Percentiles rank a stretch among this genome's conserved stretches.
phyloP scores from a whole-genome alignment of 2,888 invertebrate genomes.

The Hemaris fuciformis region DNA sequence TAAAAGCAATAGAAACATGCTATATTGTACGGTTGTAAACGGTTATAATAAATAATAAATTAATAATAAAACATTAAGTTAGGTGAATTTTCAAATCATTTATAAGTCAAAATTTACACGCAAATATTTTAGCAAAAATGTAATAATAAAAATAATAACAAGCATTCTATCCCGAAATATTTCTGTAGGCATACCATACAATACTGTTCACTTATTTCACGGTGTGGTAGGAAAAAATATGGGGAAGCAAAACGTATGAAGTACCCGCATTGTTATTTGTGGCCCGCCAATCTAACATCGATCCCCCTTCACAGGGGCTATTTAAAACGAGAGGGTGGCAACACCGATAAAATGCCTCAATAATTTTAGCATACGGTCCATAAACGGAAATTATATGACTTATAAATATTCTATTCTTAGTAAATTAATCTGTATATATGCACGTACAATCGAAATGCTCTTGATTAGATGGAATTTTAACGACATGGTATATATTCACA shows the following conservation, averaged over 20 bases:
- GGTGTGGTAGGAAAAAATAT: slow-evolving; percentile 23
- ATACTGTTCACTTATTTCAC: neutral
- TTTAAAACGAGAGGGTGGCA: slow-evolving; percentile 67
- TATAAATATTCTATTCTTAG: neutral
- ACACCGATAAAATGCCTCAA: slow-evolving; percentile 38
- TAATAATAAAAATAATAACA: no score
- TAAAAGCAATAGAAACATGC: no score
- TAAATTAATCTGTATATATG: neutral
- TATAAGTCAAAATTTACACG: no score
- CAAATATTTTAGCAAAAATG: no score
- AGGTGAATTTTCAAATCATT: no score
- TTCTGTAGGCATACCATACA: no score
- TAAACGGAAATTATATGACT: neutral
- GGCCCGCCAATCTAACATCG: slow-evolving; percentile 68
- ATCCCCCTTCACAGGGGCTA: slow-evolving; percentile 57
- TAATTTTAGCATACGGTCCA: neutral
- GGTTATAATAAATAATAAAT: no score
- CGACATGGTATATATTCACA: neutral
- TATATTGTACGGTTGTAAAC: no score
- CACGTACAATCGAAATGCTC: neutral
- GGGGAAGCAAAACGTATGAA: slow-evolving; percentile 44
- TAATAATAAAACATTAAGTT: no score
- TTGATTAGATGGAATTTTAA: neutral
- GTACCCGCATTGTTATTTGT: slow-evolving; percentile 75
- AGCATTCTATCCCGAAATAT: no score